phyloP scores from a whole-genome alignment of 2,888 invertebrate genomes.

The Phorcus lineatus region DNA sequence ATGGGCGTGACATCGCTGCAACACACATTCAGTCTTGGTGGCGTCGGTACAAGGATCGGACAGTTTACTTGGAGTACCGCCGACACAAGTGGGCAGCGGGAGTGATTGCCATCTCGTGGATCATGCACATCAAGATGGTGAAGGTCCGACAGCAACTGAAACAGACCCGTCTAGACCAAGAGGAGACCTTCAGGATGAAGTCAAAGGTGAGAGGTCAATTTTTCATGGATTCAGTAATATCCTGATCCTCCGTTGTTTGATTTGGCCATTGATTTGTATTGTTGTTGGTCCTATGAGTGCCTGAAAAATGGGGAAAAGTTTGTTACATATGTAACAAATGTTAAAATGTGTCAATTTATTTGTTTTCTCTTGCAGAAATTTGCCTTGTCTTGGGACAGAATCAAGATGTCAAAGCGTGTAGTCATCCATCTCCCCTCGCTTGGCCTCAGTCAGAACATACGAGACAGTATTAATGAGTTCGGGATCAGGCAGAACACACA shows the following conservation, averaged over 20 bases:
- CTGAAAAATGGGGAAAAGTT: too few species aligned
- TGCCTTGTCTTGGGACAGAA: slow-evolving; percentile 69
- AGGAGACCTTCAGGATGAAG: slow-evolving; percentile 67
- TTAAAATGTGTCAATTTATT: too few species aligned
- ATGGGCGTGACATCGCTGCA: slow-evolving; percentile 70
- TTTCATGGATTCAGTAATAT: not conserved
- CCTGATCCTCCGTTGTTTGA: not conserved
- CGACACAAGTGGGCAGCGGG: slow-evolving; percentile 75
- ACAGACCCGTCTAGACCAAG: slow-evolving; percentile 64
- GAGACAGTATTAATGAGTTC: slow-evolving; percentile 70
- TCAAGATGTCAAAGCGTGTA: slow-evolving; percentile 68
- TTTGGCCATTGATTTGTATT: too few species aligned
- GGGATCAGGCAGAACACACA: slow-evolving; percentile 73
- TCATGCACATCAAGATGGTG: slow-evolving; percentile 74
- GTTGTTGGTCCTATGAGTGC: too few species aligned
- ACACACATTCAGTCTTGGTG: slow-evolving; percentile 72
- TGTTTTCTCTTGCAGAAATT: slow-evolving; percentile 57
- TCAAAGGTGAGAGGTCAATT: slow-evolving; percentile 58
- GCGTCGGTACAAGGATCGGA: slow-evolving; percentile 65
- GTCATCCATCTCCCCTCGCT: slow-evolving; percentile 75
- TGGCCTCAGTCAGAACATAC: slow-evolving; percentile 69
- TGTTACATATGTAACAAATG: too few species aligned
- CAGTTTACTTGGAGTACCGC: slow-evolving; percentile 70
- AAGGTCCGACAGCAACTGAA: slow-evolving; percentile 70
- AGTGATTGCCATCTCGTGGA: slow-evolving; percentile 75